Conservation (phyloP, 1,140 invertebrate genomes). For the Leptestheria dahalacensis region DNA sequence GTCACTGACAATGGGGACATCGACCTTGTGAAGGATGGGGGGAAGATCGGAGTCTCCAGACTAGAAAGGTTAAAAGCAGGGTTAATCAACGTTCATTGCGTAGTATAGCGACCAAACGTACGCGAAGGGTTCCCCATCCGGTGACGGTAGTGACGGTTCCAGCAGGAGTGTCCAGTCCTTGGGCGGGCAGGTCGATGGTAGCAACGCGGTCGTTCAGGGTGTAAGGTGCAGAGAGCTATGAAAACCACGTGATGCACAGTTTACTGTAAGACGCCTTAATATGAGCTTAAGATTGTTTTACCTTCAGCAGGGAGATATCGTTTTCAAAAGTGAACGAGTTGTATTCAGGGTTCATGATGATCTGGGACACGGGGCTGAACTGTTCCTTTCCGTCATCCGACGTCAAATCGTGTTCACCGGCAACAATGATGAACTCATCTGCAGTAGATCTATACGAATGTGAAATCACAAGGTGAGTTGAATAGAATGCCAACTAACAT, state of each 20-base stretch:
- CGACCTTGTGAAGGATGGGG: conserved; percentile 30
- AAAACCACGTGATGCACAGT: no score
- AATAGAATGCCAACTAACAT: no score
- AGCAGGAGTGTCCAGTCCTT: conserved; percentile 4
- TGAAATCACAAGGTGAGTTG: no score
- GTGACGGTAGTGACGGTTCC: conserved; percentile 23
- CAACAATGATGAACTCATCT: conserved; percentile 20
- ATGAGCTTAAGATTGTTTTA: background rate
- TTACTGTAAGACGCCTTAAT: no score
- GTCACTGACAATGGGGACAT: conserved; percentile 29
- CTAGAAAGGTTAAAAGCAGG: conserved; percentile 5
- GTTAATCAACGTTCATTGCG: background rate
- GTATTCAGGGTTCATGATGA: conserved; percentile 23
- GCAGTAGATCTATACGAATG: background rate
- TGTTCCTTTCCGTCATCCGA: conserved; percentile 21
- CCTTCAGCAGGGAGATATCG: conserved; percentile 22
- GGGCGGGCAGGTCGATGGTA: conserved; percentile 2
- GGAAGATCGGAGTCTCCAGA: conserved; percentile 27
- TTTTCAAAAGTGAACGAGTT: conserved; percentile 21
- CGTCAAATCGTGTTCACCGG: conserved; percentile 24
- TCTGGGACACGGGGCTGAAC: conserved; percentile 21
- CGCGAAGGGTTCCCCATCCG: conserved; percentile 27
- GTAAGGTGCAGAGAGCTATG: conserved; percentile 7
- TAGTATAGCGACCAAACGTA: conserved; percentile 17
- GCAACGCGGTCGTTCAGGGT: background rate